These are phyloP conservation scores for Xanthostigma xanthostigma DNA, from an alignment of 2,888 invertebrate genomes.

Conservation along the genomic window DNA sequence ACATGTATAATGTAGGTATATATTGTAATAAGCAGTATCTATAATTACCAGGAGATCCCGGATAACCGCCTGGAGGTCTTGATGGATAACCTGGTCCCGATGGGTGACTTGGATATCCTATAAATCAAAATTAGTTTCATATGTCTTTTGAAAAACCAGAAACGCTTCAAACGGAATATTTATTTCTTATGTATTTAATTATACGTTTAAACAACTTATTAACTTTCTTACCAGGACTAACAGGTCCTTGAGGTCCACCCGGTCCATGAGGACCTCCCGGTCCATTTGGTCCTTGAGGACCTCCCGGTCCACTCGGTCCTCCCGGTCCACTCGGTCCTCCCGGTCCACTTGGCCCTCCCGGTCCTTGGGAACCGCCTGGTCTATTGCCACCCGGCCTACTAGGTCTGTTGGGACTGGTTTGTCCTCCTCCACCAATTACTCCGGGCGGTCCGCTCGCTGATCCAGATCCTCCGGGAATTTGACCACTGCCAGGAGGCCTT, in stretches of 20 bases:
- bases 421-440: slow-evolving; percentile 7
- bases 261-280: slow-evolving; percentile 2
- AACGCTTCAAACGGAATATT: too few relatives aligned
- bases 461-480: neutral
- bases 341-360: slow-evolving; percentile 20
- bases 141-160: too few relatives aligned
- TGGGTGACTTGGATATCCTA: slow-evolving; percentile 12
- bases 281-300: slow-evolving; percentile 9
- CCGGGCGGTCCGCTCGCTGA: slow-evolving; percentile 2
- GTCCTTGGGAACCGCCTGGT: slow-evolving; percentile 12
- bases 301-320: slow-evolving; percentile 29
- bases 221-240: too few relatives aligned
- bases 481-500: neutral
- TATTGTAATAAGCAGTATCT: too few relatives aligned
- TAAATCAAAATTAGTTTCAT: too few relatives aligned
- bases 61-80: slow-evolving; percentile 3
- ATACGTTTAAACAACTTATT: slow-evolving; percentile 2
- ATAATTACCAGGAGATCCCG: too few relatives aligned
- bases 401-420: slow-evolving; percentile 14
- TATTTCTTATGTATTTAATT: too few relatives aligned
- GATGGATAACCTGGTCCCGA: slow-evolving; percentile 13
- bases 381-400: slow-evolving; percentile 8
- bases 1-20: too few relatives aligned
- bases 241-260: slow-evolving; percentile 1
- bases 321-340: slow-evolving; percentile 27